Evolutionary conservation across 2,888 invertebrate species (phyloP).

Genomic region (Platycheirus albimanus): DNA sequence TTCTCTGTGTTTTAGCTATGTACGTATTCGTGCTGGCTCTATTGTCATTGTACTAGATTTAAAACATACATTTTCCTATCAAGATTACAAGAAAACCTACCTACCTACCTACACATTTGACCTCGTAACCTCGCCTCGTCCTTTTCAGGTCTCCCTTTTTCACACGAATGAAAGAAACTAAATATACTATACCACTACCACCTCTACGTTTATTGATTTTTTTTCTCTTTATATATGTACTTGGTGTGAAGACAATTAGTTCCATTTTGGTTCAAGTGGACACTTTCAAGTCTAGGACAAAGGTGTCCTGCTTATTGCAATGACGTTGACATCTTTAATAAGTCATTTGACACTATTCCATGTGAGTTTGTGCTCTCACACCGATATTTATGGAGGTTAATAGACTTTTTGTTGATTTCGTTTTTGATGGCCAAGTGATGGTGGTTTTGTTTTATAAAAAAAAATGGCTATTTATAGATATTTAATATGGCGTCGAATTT

Average conservation of each 20-base stretch:
- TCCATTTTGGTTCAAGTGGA: slow-evolving; percentile 47
- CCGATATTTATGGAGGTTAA: slow-evolving; percentile 49
- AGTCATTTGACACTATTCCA: slow-evolving; percentile 51
- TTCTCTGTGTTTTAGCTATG: neutral
- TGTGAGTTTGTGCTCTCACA: neutral
- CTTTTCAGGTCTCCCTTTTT: neutral
- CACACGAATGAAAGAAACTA: neutral
- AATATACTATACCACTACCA: neutral
- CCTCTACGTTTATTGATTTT: slow-evolving; percentile 54
- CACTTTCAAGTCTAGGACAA: slow-evolving; percentile 39
- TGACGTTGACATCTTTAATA: slow-evolving; percentile 64
- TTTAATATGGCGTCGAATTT: no score
- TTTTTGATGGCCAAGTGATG: slow-evolving; percentile 15
- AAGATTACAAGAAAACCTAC: no score
- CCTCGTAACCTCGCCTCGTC: slow-evolving; percentile 35
- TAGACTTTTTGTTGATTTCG: slow-evolving; percentile 32
- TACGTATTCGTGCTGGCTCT: neutral
- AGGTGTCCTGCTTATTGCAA: slow-evolving; percentile 46
- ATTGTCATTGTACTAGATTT: slow-evolving; percentile 44
- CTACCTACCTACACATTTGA: slow-evolving; percentile 57
- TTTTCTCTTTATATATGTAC: neutral
- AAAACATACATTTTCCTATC: slow-evolving; percentile 23
- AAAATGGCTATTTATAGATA: no score
- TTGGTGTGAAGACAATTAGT: slow-evolving; percentile 58
- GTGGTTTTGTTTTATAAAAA: neutral